These are phyloP conservation scores for Melanotus villosus DNA, from an alignment of 2,888 invertebrate genomes.

Conservation along the genomic window DNA sequence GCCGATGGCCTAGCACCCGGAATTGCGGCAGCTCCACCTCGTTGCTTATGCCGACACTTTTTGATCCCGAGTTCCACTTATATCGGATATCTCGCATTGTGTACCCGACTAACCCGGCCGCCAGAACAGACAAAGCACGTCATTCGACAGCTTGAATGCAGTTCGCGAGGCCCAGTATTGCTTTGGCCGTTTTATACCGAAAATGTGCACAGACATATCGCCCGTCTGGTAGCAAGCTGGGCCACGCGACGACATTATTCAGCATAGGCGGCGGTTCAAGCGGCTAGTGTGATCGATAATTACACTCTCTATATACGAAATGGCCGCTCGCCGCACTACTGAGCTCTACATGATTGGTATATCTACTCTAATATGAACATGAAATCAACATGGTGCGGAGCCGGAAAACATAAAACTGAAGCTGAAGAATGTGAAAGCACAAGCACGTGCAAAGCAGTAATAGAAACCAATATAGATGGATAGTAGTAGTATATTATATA, in stretches of 20 bases:
- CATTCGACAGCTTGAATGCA: conserved; percentile 62
- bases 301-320: conserved; percentile 23
- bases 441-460: conserved; percentile 62
- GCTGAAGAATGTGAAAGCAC: conserved; percentile 55
- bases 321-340: conserved; percentile 48
- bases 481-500: background rate
- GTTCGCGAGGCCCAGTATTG: conserved; percentile 34
- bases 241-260: conserved; percentile 46
- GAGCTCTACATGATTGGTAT: conserved; percentile 55
- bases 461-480: conserved; percentile 34
- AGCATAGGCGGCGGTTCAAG: conserved; percentile 50
- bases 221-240: conserved; percentile 32
- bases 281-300: conserved; percentile 44
- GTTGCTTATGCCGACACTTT: conserved; percentile 95
- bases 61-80: conserved; percentile 94
- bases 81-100: conserved; percentile 98
- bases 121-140: conserved; percentile 69
- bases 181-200: background rate
- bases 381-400: conserved; percentile 49
- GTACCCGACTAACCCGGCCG: conserved; percentile 86
- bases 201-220: background rate
- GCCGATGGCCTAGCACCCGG: conserved; percentile 96
- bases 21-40: conserved; percentile 98
- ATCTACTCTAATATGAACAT: conserved; percentile 52
- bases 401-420: conserved; percentile 45